These are phyloP conservation scores for Trematomus loennbergii DNA, from an alignment of 2,113 vertebrate species.

Conservation along the genomic window DNA sequence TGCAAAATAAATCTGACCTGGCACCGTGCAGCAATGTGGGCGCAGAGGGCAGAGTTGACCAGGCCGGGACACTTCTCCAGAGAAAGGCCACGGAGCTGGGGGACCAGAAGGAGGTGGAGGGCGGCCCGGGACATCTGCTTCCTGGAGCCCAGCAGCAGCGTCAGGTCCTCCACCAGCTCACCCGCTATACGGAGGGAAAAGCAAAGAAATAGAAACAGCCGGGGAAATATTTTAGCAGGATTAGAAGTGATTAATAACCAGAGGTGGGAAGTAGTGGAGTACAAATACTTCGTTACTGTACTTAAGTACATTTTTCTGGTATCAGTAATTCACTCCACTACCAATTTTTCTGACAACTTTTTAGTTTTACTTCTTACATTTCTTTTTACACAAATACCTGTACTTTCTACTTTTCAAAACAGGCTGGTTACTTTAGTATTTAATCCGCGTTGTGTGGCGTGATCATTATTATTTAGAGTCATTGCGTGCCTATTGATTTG, in stretches of 20 bases:
- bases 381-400: too few species aligned
- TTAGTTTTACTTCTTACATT: too few species aligned
- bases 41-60: conserved; percentile 80
- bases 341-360: too few species aligned
- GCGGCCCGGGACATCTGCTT: conserved; percentile 82
- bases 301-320: too few species aligned
- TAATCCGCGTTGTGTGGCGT: too few species aligned
- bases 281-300: too few species aligned
- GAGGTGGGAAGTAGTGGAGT: too few species aligned
- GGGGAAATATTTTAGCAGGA: background rate
- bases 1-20: conserved; percentile 78
- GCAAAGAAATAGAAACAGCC: background rate
- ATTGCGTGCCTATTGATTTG: too few species aligned
- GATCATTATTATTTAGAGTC: too few species aligned
- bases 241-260: background rate
- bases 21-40: conserved; percentile 84
- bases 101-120: conserved; percentile 89
- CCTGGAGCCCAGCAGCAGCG: conserved; percentile 75
- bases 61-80: conserved; percentile 80
- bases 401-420: too few species aligned
- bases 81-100: conserved; percentile 84
- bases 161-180: conserved; percentile 85
- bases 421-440: too few species aligned
- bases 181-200: conserved; percentile 58
- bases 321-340: too few species aligned